Percentiles rank a stretch among this genome's conserved stretches.
Evolutionary conservation across 2,113 vertebrate genomes (phyloP).

Genomic region (Nyctereutes procyonoides): DNA sequence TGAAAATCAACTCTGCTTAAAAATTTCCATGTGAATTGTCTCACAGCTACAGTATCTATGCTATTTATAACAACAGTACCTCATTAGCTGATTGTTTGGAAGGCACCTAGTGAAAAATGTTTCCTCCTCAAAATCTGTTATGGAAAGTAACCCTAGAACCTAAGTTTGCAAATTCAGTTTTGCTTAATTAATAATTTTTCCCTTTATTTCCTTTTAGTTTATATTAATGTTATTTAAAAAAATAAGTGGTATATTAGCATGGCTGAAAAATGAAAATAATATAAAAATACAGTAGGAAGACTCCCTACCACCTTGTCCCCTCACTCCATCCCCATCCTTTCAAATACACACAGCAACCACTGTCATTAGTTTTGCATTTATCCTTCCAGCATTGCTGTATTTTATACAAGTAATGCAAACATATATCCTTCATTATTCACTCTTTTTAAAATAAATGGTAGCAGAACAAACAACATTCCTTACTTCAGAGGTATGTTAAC

Average conservation of each 20-base stretch:
- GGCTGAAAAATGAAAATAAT: slow-evolving; percentile 8
- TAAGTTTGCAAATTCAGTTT: slow-evolving; percentile 22
- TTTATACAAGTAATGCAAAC: background rate
- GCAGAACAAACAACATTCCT: background rate
- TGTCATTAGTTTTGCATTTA: background rate
- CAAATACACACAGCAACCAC: background rate
- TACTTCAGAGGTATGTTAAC: background rate
- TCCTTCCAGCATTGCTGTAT: background rate
- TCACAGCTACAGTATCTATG: background rate
- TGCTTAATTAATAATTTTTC: background rate
- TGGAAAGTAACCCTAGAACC: background rate
- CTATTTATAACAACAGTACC: background rate
- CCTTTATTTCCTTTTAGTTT: background rate
- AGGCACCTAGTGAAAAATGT: background rate
- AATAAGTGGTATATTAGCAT: background rate
- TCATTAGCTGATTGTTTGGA: background rate
- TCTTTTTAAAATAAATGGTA: background rate
- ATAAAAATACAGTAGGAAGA: background rate
- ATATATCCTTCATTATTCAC: background rate
- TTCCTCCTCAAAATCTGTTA: background rate
- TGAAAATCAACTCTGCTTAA: background rate
- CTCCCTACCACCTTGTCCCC: background rate
- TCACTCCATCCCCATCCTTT: background rate
- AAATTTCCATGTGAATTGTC: background rate
- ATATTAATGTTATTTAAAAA: background rate